Conservation (phyloP, 2,888 invertebrate species). For the Furcula furcula region DNA sequence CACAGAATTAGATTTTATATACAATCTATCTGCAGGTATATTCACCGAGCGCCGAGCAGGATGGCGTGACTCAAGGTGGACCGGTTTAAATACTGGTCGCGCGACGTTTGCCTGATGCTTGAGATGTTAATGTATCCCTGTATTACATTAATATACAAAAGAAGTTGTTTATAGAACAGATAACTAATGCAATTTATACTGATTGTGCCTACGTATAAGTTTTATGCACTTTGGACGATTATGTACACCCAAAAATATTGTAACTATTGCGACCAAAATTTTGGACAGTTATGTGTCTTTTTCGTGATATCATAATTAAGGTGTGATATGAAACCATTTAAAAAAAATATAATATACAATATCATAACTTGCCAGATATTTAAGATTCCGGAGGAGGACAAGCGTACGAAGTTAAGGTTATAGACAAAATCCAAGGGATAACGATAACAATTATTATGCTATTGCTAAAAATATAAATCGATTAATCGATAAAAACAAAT, state of each 20-base stretch:
- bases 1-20: constrained; percentile 53
- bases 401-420: too few species aligned
- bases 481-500: too few species aligned
- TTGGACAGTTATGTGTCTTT: constrained; percentile 36
- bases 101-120: constrained; percentile 44
- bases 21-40: constrained; percentile 51
- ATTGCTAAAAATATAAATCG: too few species aligned
- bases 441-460: too few species aligned
- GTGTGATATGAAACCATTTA: constrained; percentile 32
- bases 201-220: background rate
- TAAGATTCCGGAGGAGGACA: too few species aligned
- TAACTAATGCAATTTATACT: too few species aligned
- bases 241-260: constrained; percentile 28
- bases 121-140: constrained; percentile 30
- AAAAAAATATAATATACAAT: too few species aligned
- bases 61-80: constrained; percentile 64
- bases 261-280: constrained; percentile 38
- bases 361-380: too few species aligned
- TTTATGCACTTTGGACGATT: constrained; percentile 18
- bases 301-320: constrained; percentile 20
- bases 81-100: constrained; percentile 53
- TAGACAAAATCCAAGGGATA: too few species aligned
- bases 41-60: constrained; percentile 45
- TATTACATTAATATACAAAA: constrained; percentile 18
- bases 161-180: too few species aligned